Evolutionary conservation across 1,140 invertebrate species (phyloP).

Genomic region (Meloidogyne chitwoodi): DNA sequence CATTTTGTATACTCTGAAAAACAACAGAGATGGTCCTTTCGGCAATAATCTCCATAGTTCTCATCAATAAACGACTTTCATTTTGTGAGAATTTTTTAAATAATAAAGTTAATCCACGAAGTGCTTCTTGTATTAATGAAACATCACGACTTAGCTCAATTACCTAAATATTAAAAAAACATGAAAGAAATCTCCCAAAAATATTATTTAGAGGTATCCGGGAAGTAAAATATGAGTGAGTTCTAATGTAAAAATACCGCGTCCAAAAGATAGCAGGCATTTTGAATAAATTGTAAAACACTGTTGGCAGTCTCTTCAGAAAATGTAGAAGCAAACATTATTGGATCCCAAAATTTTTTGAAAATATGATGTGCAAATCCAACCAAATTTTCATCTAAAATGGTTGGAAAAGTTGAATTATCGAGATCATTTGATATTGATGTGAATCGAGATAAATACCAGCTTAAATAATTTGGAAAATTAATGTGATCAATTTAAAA

Average conservation of each 20-base stretch:
- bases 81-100: background rate
- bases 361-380: conserved; percentile 1
- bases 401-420: background rate
- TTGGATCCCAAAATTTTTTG: conserved; percentile 13
- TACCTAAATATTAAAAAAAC: conserved; percentile 4
- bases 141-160: conserved; percentile 3
- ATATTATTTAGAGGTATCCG: background rate
- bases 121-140: background rate
- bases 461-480: background rate
- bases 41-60: background rate
- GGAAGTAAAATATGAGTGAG: no score
- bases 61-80: background rate
- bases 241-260: background rate
- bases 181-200: background rate
- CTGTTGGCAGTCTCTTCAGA: background rate
- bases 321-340: background rate
- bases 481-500: background rate
- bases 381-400: background rate
- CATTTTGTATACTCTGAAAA: conserved; percentile 1
- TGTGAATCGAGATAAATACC: background rate
- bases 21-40: background rate
- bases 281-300: conserved; percentile 5
- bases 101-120: background rate
- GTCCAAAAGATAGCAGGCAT: background rate
- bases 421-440: background rate